Evolutionary conservation across 2,888 invertebrate species (phyloP).

Genomic region (Dryobota labecula): DNA sequence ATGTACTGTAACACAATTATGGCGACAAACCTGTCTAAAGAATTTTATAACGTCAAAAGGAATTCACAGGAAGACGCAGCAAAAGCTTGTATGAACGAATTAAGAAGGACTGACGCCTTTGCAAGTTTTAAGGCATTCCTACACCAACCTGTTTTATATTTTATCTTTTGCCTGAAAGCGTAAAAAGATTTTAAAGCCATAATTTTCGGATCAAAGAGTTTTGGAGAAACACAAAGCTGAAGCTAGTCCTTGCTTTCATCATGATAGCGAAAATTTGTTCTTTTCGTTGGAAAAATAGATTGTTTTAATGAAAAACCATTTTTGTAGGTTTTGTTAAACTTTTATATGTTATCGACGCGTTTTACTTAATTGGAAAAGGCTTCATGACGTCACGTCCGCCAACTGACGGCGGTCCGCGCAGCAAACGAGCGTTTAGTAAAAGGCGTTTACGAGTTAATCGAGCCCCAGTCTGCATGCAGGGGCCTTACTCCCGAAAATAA

Average conservation of each 20-base stretch:
- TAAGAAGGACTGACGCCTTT: constrained; percentile 14
- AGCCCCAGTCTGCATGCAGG: too few species aligned
- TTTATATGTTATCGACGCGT: too few species aligned
- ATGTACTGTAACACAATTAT: constrained; percentile 45
- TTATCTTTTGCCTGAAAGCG: constrained; percentile 41
- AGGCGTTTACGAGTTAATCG: too few species aligned
- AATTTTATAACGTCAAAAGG: constrained; percentile 17
- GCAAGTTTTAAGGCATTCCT: constrained; percentile 27
- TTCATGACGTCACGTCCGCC: too few species aligned
- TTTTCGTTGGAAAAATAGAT: too few species aligned
- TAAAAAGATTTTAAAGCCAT: constrained; percentile 33
- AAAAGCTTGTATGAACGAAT: constrained; percentile 39
- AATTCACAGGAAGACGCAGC: constrained; percentile 12
- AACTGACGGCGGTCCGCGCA: too few species aligned
- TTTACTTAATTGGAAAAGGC: too few species aligned
- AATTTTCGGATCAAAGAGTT: constrained; percentile 46
- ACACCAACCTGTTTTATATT: constrained; percentile 44
- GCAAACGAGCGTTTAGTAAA: too few species aligned
- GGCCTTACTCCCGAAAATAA: too few species aligned
- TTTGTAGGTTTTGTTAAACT: not conserved
- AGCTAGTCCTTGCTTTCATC: constrained; percentile 33
- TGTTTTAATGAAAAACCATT: too few species aligned
- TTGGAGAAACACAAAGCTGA: constrained; percentile 10
- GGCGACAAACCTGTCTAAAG: constrained; percentile 9
- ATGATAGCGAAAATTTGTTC: constrained; percentile 29